Evolutionary conservation across 2,113 vertebrate genomes (phyloP).

Genomic region (Ariopsis seemanni): DNA sequence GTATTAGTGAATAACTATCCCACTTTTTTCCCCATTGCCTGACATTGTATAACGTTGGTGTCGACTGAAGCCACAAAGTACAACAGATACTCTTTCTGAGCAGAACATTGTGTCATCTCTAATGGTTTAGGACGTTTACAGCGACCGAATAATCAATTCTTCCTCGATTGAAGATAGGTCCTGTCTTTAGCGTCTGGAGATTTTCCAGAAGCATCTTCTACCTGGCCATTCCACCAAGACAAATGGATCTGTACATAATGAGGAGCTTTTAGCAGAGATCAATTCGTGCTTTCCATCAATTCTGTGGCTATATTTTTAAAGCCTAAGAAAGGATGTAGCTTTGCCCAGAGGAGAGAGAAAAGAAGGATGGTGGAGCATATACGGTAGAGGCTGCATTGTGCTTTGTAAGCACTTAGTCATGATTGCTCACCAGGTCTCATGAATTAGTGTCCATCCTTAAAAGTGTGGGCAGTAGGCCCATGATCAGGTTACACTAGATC

Average conservation of each 20-base stretch:
- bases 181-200: conserved; percentile 64
- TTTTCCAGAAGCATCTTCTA: conserved; percentile 63
- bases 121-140: conserved; percentile 52
- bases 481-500: conserved; percentile 14
- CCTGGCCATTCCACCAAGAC: conserved; percentile 59
- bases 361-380: not conserved
- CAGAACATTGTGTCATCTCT: conserved; percentile 10
- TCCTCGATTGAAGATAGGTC: conserved; percentile 49
- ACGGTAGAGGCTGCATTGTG: not conserved
- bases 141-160: conserved; percentile 52
- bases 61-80: not conserved
- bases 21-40: not conserved
- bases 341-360: conserved; percentile 11
- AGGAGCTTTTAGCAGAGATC: conserved; percentile 72
- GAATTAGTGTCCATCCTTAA: conserved; percentile 22
- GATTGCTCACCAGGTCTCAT: conserved; percentile 14
- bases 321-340: conserved; percentile 23
- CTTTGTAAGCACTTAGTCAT: conserved; percentile 44
- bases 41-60: not conserved
- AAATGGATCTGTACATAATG: conserved; percentile 65
- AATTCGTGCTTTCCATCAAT: conserved; percentile 61
- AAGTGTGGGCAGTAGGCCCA: conserved; percentile 13
- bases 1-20: not conserved
- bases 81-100: conserved; percentile 7
- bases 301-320: conserved; percentile 44